Base-by-base conservation (phyloP, 2,113 vertebrate species). In the Dasyornis broadbenti region DNA sequence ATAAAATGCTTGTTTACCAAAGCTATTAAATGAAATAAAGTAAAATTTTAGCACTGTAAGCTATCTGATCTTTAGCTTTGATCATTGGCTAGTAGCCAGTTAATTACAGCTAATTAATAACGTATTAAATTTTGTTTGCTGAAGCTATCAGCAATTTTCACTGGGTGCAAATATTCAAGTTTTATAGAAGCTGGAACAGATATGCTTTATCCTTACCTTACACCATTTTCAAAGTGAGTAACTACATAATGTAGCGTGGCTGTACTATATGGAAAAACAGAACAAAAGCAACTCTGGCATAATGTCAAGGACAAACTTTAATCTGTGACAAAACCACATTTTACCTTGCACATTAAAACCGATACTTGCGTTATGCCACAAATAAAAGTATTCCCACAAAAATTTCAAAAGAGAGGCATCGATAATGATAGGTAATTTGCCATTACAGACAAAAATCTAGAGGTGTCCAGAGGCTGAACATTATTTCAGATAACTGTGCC, bases 91-190 rank as follows among this genome's bases (percentile, higher is more conserved):
- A 79, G 26, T 30, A 50, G 61, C 83, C 94, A 92, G 57, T 69
- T 85, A 91, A 94, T 93, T 95, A 94, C 21, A 76, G 31, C 12
- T 39, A 87, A 89, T 79, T 94, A 87, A 89, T 82, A 92, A 69
- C 6, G 27, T 75, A 69, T 75, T 64, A 37, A 84, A 86, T 91
- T 57, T 63, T 79, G 90, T 80, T 92, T 90, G 15, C 28, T 54
- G 61, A 87, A 79, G 31, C 30, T 70, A 72, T 72, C 2, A 7
- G 66, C 45, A 80, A 28, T 37, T 85, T 85, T 33, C 31, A 39
- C 50, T 79, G 66, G 31, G 28, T 50, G 30, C 5, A 87, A 89
- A 87, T 57, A 87, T 24, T 64, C 18, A 56, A 52, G 23, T 45
- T 95, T 57, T 76, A 12, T 5, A 68, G 44, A 68, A 93, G n/a